Base-by-base conservation (phyloP, 2,888 invertebrate genomes). In the Sarcophaga subvicina region DNA sequence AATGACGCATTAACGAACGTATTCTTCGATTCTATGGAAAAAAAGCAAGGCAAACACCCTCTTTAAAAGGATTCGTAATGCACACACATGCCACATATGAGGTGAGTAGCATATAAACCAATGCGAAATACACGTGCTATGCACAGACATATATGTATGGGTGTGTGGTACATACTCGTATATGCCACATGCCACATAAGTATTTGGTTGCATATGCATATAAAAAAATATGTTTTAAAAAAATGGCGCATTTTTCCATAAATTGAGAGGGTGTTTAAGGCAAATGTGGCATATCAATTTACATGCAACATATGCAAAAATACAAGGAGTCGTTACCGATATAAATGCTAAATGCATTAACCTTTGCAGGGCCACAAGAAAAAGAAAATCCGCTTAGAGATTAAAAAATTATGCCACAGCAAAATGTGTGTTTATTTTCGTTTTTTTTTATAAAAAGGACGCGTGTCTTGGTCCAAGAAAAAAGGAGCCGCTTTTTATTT, bases 221-320 rank as follows among this genome's bases (percentile, higher is more conserved):
- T 54, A 64, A 75, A 60, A 66, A 71, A 59, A 17, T 49, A 64
- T 37, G n/a, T 0, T 37, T 37, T 17, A 4, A 62, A 81, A 87
- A 87, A 87, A 87, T 87, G 87, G 87, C 87, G 87, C 78, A 70
- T 64, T 75, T 73, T 72, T 49, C 17, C 22, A 4, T 14, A 45
- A 47, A 78, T 64, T 27, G 77, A 76, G 62, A 76, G 81, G 83
- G 84, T 84, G 87, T 12, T 66, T 22, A 20, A 47, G 37, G 49
- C 37, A 75, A 69, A 17, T 78, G 73, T 70, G 82, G 60, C 86
- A 79, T 84, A 87, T 87, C 87, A 84, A 84, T 87, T 87, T 87
- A 87, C 87, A 84, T 84, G 84, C 84, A 82, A 84, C 87, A 87
- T 84, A 87, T 87, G 87, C 87, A 87, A 79, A 81, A 87, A 87